These are phyloP conservation scores for Aspiorhynchus laticeps DNA, from an alignment of 2,113 vertebrate species.

Conservation along the genomic window DNA sequence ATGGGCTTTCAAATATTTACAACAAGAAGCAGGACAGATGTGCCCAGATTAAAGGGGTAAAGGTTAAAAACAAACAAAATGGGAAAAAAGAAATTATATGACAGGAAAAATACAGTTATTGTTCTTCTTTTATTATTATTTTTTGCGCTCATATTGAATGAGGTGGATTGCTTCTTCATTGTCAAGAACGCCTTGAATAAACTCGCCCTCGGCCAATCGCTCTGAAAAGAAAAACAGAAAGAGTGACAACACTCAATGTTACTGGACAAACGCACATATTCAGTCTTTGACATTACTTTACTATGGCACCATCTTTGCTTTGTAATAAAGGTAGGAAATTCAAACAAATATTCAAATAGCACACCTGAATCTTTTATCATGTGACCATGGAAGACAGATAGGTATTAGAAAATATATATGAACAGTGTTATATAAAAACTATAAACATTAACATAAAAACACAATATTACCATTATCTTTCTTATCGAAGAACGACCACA, in stretches of 20 bases:
- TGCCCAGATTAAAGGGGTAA: slow-evolving; percentile 49
- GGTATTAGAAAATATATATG: background rate
- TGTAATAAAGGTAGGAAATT: background rate
- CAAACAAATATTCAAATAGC: background rate
- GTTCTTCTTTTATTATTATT: slow-evolving; percentile 53
- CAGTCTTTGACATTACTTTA: background rate
- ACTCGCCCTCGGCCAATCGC: slow-evolving; percentile 82
- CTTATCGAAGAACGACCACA: slow-evolving; percentile 86
- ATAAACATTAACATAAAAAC: background rate
- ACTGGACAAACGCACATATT: background rate
- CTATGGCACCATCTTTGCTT: background rate
- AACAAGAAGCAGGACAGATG: slow-evolving; percentile 32
- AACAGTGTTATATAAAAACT: background rate
- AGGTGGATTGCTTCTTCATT: slow-evolving; percentile 82
- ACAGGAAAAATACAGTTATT: background rate
- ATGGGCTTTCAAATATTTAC: slow-evolving; percentile 63
- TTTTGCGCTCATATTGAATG: slow-evolving; percentile 78
- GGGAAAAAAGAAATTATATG: background rate
- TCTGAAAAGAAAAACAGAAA: slow-evolving; percentile 62
- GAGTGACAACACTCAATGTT: background rate
- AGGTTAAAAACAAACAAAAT: slow-evolving; percentile 15
- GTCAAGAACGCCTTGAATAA: slow-evolving; percentile 80
- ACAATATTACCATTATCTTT: slow-evolving; percentile 80
- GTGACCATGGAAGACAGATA: background rate
- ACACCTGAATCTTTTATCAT: background rate